Percentiles rank a stretch among this genome's conserved stretches.
Conservation (phyloP, 2,888 invertebrate genomes). For the Hedya salicella region DNA sequence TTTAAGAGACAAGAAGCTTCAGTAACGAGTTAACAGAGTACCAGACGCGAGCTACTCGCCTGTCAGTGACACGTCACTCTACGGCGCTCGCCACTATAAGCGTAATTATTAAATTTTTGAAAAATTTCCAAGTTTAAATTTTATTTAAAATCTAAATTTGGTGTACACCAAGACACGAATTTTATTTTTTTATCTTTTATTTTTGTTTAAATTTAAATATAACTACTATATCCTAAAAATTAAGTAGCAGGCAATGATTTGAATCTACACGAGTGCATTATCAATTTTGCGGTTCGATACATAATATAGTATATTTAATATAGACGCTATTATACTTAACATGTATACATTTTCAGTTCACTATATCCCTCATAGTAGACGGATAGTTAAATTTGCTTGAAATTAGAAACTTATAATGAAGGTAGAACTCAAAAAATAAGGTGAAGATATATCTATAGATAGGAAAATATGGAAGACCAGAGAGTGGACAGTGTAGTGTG, state of each 20-base stretch:
- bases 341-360: constrained; percentile 58
- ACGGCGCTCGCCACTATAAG: constrained; percentile 74
- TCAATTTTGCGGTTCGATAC: constrained; percentile 37
- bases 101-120: constrained; percentile 64
- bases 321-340: constrained; percentile 60
- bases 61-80: constrained; percentile 47
- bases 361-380: constrained; percentile 63
- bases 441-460: constrained; percentile 33
- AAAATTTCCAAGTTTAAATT: constrained; percentile 59
- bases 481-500: constrained; percentile 52
- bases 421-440: constrained; percentile 47
- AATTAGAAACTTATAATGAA: constrained; percentile 52
- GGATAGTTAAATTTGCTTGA: constrained; percentile 84
- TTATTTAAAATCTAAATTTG: constrained; percentile 59
- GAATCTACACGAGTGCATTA: constrained; percentile 77
- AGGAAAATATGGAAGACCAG: constrained; percentile 60
- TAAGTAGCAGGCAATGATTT: constrained; percentile 74
- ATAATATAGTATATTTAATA: constrained; percentile 53
- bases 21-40: constrained; percentile 60
- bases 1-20: constrained; percentile 78
- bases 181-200: constrained; percentile 54
- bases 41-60: constrained; percentile 25
- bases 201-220: constrained; percentile 59
- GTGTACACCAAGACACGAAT: constrained; percentile 74
- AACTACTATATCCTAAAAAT: constrained; percentile 66